Percentiles rank a stretch among this genome's conserved stretches.
These are phyloP conservation scores for Cryptocephalus primarius DNA, from an alignment of 2,888 invertebrate genomes.

Conservation along the genomic window DNA sequence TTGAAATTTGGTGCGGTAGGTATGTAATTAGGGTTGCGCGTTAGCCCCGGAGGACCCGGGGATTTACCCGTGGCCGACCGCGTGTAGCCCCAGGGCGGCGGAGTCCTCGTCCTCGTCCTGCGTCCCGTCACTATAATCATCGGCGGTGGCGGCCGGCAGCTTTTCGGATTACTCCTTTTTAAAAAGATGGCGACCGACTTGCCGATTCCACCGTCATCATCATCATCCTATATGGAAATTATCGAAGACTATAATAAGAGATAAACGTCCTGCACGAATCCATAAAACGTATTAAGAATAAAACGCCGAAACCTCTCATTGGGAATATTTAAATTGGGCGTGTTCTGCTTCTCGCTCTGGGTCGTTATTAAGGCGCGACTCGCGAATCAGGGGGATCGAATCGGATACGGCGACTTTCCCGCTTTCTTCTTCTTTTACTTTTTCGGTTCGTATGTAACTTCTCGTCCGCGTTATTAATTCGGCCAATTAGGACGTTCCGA, in stretches of 20 bases:
- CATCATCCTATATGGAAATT: slow-evolving; percentile 32
- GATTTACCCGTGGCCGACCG: no score
- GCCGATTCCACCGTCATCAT: slow-evolving; percentile 9
- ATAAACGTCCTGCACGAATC: slow-evolving; percentile 32
- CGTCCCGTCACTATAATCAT: slow-evolving; percentile 30
- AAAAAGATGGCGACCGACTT: not conserved
- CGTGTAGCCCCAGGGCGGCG: no score
- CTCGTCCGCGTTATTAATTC: no score
- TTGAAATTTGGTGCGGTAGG: no score
- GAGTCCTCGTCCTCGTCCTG: not conserved
- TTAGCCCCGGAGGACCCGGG: no score
- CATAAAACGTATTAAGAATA: slow-evolving; percentile 28
- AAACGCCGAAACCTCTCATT: slow-evolving; percentile 26
- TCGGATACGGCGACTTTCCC: no score
- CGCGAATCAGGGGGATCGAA: no score
- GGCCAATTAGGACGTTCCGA: no score
- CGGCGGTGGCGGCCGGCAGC: slow-evolving; percentile 21
- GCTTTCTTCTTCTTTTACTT: no score
- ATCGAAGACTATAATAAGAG: slow-evolving; percentile 31
- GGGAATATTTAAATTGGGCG: slow-evolving; percentile 33
- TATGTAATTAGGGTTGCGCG: no score
- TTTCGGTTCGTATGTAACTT: no score
- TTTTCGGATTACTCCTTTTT: slow-evolving; percentile 15
- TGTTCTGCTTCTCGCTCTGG: slow-evolving; percentile 8
- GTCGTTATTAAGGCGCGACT: no score